Evolutionary conservation across 2,888 invertebrate genomes (phyloP).

Genomic region (Drosophila leonis): DNA sequence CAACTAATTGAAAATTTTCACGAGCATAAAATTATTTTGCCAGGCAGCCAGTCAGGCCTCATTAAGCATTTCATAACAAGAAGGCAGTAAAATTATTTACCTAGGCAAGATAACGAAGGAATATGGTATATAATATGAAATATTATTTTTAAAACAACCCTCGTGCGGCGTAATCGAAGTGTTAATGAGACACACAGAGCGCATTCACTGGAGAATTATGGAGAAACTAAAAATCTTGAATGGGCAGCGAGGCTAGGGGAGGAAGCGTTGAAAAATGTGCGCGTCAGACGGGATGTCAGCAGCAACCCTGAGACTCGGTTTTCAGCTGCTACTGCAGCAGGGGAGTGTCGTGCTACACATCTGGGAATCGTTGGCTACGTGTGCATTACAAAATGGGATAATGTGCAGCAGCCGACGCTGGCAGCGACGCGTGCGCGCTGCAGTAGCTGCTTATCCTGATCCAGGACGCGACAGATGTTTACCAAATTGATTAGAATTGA

Average conservation of each 20-base stretch:
- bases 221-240: constrained; percentile 62
- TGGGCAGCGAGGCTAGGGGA: constrained; percentile 10
- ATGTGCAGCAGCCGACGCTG: constrained; percentile 60
- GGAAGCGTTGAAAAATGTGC: constrained; percentile 68
- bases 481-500: constrained; percentile 75
- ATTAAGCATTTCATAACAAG: constrained; percentile 72
- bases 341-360: constrained; percentile 25
- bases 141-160: constrained; percentile 54
- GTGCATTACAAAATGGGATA: constrained; percentile 75
- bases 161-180: constrained; percentile 62
- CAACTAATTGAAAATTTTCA: constrained; percentile 70
- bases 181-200: constrained; percentile 71
- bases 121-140: constrained; percentile 11
- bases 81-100: constrained; percentile 43
- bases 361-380: constrained; percentile 66
- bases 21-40: constrained; percentile 48
- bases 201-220: constrained; percentile 35
- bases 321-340: constrained; percentile 7
- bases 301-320: constrained; percentile 43
- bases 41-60: constrained; percentile 48
- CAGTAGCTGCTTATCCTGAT: constrained; percentile 59
- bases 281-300: constrained; percentile 67
- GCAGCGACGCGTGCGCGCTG: constrained; percentile 65
- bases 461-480: constrained; percentile 74
- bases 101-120: constrained; percentile 28